Conservation (phyloP, 2,797 vertebrate species). For the Tauraco hartlaubi region DNA sequence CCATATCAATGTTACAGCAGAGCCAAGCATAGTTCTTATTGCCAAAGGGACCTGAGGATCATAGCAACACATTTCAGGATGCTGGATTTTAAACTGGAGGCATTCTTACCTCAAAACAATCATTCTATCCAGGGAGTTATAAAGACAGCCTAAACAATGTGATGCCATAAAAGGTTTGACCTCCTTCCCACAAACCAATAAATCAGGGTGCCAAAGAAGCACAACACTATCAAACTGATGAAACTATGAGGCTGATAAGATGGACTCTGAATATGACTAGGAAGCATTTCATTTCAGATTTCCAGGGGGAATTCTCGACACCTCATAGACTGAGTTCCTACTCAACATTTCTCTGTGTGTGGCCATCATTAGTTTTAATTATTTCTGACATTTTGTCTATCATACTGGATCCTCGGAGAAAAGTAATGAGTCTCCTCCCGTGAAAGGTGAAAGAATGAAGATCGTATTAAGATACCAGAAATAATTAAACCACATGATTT, state of each 20-base stretch:
- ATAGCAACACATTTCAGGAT: conserved; percentile 4
- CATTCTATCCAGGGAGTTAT: neutral
- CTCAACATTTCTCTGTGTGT: neutral
- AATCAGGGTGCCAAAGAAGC: conserved; percentile 30
- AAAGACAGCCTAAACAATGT: conserved; percentile 14
- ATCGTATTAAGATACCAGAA: conserved; percentile 36
- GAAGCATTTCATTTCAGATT: conserved; percentile 2
- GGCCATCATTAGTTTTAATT: conserved; percentile 53
- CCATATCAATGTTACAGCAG: neutral
- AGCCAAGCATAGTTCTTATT: conserved; percentile 11
- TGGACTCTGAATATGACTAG: neutral
- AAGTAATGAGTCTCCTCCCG: conserved; percentile 6
- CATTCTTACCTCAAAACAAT: neutral
- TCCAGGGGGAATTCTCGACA: neutral
- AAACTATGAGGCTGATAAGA: neutral
- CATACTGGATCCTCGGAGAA: conserved; percentile 25
- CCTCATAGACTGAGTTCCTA: neutral
- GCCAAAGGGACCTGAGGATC: neutral
- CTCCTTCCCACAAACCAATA: neutral
- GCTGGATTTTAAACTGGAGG: conserved; percentile 25
- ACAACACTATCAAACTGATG: neutral
- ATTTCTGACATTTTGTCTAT: conserved; percentile 65
- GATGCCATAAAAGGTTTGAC: conserved; percentile 35
- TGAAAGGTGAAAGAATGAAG: conserved; percentile 16
- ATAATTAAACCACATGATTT: conserved; percentile 35